Conservation (phyloP, 2,888 invertebrate genomes). For the Noctuana brunneofusca region DNA sequence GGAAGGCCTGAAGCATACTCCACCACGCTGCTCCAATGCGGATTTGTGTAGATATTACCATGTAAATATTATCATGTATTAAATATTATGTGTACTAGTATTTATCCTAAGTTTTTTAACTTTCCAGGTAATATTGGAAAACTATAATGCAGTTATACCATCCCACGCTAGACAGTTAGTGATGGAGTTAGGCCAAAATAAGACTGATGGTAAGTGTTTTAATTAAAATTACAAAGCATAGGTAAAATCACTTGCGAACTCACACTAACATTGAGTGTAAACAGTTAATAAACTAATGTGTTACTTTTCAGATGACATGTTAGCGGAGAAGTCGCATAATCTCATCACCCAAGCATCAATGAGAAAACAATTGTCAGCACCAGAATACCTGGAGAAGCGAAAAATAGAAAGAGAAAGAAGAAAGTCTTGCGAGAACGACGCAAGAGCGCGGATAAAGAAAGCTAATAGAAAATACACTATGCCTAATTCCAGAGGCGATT, state of each 20-base stretch:
- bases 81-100: too few species aligned
- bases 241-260: background rate
- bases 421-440: slow-evolving; percentile 84
- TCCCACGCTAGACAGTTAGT: slow-evolving; percentile 96
- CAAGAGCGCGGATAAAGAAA: slow-evolving; percentile 83
- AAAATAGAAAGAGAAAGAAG: slow-evolving; percentile 88
- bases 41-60: too few species aligned
- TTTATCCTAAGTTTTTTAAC: background rate
- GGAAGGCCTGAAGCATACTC: too few species aligned
- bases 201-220: slow-evolving; percentile 83
- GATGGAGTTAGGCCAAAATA: slow-evolving; percentile 92
- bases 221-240: background rate
- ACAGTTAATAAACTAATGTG: background rate
- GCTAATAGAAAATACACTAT: slow-evolving; percentile 73
- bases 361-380: slow-evolving; percentile 91
- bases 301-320: slow-evolving; percentile 81
- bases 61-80: too few species aligned
- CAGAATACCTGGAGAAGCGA: slow-evolving; percentile 94
- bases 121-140: slow-evolving; percentile 93
- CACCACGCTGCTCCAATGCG: too few species aligned
- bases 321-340: slow-evolving; percentile 83
- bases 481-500: slow-evolving; percentile 55
- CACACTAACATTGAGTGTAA: background rate
- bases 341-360: slow-evolving; percentile 83
- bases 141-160: slow-evolving; percentile 96